A percentile compares a stretch with the other conserved stretches of the same genome.
These are phyloP conservation scores for Plebejus melissa DNA, from an alignment of 2,888 invertebrate species.

Conservation along the genomic window DNA sequence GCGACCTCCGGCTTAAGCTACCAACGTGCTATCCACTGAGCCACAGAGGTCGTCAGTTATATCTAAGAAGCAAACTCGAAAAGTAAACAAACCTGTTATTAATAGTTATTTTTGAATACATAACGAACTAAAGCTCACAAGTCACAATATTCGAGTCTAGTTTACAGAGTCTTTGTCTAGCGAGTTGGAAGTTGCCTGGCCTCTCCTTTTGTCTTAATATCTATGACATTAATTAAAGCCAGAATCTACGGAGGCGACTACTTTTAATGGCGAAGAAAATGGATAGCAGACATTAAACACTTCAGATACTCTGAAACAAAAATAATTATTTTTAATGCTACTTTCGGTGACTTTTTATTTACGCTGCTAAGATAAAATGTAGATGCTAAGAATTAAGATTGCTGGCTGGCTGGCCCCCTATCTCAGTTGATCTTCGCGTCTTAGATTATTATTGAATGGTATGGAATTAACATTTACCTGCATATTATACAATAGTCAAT, in stretches of 20 bases:
- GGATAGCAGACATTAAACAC: slow-evolving; percentile 30
- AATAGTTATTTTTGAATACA: slow-evolving; percentile 31
- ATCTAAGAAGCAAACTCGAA: slow-evolving; percentile 4
- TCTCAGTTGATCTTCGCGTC: background rate
- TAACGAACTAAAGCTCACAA: slow-evolving; percentile 29
- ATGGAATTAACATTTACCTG: background rate
- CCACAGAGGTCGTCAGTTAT: background rate
- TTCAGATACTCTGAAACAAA: slow-evolving; percentile 24
- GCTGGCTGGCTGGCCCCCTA: background rate
- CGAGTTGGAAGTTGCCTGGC: slow-evolving; percentile 33
- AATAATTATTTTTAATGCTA: slow-evolving; percentile 29
- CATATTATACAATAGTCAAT: too few species aligned
- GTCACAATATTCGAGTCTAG: slow-evolving; percentile 31
- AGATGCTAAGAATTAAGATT: background rate
- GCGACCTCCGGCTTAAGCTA: too few species aligned
- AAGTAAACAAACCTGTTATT: slow-evolving; percentile 4
- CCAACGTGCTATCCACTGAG: too few species aligned
- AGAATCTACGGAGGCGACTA: slow-evolving; percentile 35
- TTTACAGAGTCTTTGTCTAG: slow-evolving; percentile 36
- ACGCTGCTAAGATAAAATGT: background rate
- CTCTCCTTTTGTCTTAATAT: slow-evolving; percentile 36
- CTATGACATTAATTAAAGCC: slow-evolving; percentile 37
- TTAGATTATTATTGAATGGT: background rate
- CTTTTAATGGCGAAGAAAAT: slow-evolving; percentile 31
- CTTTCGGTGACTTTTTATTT: slow-evolving; percentile 23